Evolutionary conservation across 1,140 invertebrate species (phyloP), one percentile per base, ranked within the genome.

Genomic region (Drosophila lacertosa): DNA sequence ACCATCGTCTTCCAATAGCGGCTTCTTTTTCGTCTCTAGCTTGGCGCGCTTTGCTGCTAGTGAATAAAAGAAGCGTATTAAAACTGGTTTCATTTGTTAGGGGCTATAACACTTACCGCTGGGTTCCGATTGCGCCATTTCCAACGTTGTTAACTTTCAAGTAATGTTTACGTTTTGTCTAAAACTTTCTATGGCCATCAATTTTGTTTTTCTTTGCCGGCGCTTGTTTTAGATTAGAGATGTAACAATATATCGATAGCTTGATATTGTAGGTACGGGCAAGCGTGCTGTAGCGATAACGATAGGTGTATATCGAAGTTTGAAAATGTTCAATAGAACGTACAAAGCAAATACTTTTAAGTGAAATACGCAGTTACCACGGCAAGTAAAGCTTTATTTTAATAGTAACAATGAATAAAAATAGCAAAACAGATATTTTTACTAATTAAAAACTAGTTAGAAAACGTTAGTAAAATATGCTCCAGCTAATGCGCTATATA

Each of bases 1-100:
- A 86, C 81, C 81, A 70, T 84, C 81, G 9, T 84, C 81, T 45
- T 84, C 81, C 16, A 70, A 20, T 3, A 53, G 26, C 42, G 58
- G 55, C 40, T 80, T 83, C 11, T 47, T 48, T 42, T 69, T 64
- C 15, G 66, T 32, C 55, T 86, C 82, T 35, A 77, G 40, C 54
- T 80, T 84, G 10, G 50, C 32, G 45, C 81, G 81, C 32, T 84
- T 84, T 22, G 74, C 68, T 55, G 53, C 32, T 33, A 4, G 20
- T 48, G 2, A 15, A 13, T 4, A n/a, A 63, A 2, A 48, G 6
- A 16, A 5, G 11, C 20, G 4, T 5, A 44, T 42, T 16, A 16
- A 2, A 2, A 5, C n/a, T 39, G 1, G 0, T 7, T 5, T 4
- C 0, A 33, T 11, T 2, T 24, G 29, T 3, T n/a, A 3, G 11